These are phyloP conservation scores for Hypselothyrea guttata DNA, from an alignment of 2,888 invertebrate genomes.

Conservation along the genomic window DNA sequence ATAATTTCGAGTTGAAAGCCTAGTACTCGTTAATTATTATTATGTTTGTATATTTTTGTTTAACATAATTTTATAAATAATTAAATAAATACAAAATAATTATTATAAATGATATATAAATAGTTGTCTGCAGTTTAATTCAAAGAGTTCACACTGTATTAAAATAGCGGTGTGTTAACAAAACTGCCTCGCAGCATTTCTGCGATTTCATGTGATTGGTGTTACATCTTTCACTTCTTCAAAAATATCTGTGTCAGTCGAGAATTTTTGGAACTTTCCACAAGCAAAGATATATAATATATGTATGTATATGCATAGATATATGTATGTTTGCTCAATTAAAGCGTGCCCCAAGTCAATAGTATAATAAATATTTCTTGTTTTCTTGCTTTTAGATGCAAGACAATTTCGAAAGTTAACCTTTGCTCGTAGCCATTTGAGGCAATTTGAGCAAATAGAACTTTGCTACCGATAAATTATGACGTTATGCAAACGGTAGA, in stretches of 20 bases:
- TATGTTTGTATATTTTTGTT: too few species aligned
- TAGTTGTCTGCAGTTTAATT: too few species aligned
- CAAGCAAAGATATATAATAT: slow-evolving; percentile 1
- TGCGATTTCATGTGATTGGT: slow-evolving; percentile 8
- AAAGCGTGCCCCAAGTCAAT: slow-evolving; percentile 5
- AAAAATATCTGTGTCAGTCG: slow-evolving; percentile 43
- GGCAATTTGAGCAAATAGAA: slow-evolving; percentile 45
- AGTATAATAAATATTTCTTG: slow-evolving; percentile 35
- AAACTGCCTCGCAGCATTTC: neutral
- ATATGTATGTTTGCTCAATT: slow-evolving; percentile 34
- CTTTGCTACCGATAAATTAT: slow-evolving; percentile 37
- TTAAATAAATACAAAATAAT: too few species aligned
- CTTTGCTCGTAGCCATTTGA: slow-evolving; percentile 39
- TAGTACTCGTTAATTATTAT: too few species aligned
- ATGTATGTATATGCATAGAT: neutral
- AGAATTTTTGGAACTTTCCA: slow-evolving; percentile 54
- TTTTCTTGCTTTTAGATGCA: slow-evolving; percentile 21
- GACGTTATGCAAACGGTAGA: slow-evolving; percentile 10
- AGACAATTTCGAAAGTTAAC: slow-evolving; percentile 32
- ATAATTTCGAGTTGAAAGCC: too few species aligned
- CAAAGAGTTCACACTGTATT: neutral
- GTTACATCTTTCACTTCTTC: slow-evolving; percentile 38
- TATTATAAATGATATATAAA: too few species aligned
- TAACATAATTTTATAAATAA: too few species aligned
- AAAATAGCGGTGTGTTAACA: neutral